Percentiles rank a stretch among this genome's conserved stretches.
These are phyloP conservation scores for Lepidotrigona ventralis DNA, from an alignment of 1,140 invertebrate genomes.

Conservation along the genomic window DNA sequence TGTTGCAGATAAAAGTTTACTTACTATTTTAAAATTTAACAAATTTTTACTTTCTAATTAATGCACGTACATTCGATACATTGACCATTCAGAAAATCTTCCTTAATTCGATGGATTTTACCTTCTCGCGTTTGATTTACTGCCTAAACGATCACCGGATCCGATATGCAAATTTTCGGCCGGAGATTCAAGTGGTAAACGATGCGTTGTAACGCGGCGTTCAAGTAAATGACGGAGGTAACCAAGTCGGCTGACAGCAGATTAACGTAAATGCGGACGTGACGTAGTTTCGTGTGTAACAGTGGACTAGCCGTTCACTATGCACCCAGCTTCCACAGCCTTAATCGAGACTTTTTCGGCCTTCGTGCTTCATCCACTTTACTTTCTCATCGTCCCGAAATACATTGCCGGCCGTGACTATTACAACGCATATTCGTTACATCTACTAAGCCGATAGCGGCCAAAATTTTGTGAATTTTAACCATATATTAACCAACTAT, in stretches of 20 bases:
- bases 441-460: too few relatives aligned
- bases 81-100: too few relatives aligned
- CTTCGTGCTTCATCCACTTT: constrained; percentile 4
- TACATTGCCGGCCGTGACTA: background rate
- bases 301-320: constrained; percentile 36
- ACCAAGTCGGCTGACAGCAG: constrained; percentile 56
- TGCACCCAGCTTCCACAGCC: constrained; percentile 23
- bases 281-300: constrained; percentile 67
- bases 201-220: constrained; percentile 3
- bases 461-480: too few relatives aligned
- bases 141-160: background rate
- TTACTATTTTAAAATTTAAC: too few relatives aligned
- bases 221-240: constrained; percentile 48
- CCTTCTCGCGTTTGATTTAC: background rate
- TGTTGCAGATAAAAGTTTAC: too few relatives aligned
- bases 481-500: too few relatives aligned
- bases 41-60: too few relatives aligned
- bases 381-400: background rate
- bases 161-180: background rate
- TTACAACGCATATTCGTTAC: background rate
- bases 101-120: background rate
- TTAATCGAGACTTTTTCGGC: constrained; percentile 18
- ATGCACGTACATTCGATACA: too few relatives aligned
- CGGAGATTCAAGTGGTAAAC: background rate
- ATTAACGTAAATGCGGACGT: constrained; percentile 79